Percentiles rank a stretch among this genome's conserved stretches.
Conservation (phyloP, 2,888 invertebrate genomes). For the Sisyra terminalis region DNA sequence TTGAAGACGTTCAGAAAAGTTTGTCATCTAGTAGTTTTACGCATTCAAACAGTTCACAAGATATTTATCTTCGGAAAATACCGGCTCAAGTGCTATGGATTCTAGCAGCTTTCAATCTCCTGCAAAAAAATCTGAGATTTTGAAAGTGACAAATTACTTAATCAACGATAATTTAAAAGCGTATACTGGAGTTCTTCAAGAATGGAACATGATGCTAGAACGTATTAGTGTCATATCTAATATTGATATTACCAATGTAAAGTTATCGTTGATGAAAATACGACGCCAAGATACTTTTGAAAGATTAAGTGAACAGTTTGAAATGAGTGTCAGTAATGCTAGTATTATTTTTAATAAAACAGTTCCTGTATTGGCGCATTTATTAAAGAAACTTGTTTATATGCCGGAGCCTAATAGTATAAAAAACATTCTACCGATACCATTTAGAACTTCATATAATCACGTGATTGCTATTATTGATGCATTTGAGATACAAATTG, state of each 20-base stretch:
- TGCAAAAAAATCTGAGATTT: constrained; percentile 3
- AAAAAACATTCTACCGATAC: constrained; percentile 3
- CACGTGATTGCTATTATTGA: constrained; percentile 4
- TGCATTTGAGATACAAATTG: constrained; percentile 6
- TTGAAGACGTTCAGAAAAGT: constrained; percentile 7
- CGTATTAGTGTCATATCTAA: constrained; percentile 8
- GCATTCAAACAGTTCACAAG: constrained; percentile 6
- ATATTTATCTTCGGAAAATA: constrained; percentile 8
- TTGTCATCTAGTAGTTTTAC: constrained; percentile 8
- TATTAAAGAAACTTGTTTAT: constrained; percentile 8
- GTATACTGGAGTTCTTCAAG: constrained; percentile 8
- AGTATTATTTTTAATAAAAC: constrained; percentile 11
- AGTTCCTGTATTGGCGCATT: constrained; percentile 11
- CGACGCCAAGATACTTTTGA: constrained; percentile 11
- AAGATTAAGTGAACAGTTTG: constrained; percentile 11
- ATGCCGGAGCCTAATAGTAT: constrained; percentile 7
- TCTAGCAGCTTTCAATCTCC: constrained; percentile 8
- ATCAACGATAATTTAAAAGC: constrained; percentile 10
- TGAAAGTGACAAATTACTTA: constrained; percentile 9
- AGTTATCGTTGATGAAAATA: constrained; percentile 10
- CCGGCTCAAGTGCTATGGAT: constrained; percentile 7
- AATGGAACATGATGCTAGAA: constrained; percentile 7
- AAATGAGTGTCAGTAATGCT: constrained; percentile 10
- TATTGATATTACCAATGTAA: constrained; percentile 8
- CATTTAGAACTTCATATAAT: constrained; percentile 2